These are phyloP conservation scores for Drosophila suboccidentalis DNA, from an alignment of 2,888 invertebrate genomes.

Conservation along the genomic window DNA sequence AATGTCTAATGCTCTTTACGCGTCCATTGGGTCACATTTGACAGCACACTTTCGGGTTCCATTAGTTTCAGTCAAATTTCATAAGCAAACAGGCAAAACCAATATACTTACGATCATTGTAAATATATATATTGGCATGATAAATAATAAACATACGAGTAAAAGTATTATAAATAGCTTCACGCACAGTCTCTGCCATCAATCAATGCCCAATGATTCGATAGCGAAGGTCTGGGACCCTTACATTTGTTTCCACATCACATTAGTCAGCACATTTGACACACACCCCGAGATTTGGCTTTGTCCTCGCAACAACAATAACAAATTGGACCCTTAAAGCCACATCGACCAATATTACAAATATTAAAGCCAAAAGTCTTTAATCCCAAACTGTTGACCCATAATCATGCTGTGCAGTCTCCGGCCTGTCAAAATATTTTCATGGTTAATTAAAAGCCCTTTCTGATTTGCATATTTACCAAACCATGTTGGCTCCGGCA, in stretches of 20 bases:
- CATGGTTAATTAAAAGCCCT: conserved; percentile 65
- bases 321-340: conserved; percentile 21
- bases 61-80: conserved; percentile 78
- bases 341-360: conserved; percentile 1
- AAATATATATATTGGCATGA: conserved; percentile 49
- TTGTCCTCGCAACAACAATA: conserved; percentile 4
- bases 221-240: conserved; percentile 25
- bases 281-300: conserved; percentile 24
- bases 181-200: conserved; percentile 57
- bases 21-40: conserved; percentile 64
- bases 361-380: conserved; percentile 23
- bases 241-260: conserved; percentile 30
- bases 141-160: conserved; percentile 77
- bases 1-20: no score
- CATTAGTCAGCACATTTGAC: conserved; percentile 60
- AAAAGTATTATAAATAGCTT: conserved; percentile 73
- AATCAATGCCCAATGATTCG: conserved; percentile 63
- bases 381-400: conserved; percentile 2
- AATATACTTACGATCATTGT: conserved; percentile 54
- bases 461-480: conserved; percentile 53
- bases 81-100: conserved; percentile 66
- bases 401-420: conserved; percentile 18
- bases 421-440: conserved; percentile 48
- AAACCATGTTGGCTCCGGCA: not conserved
- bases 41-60: conserved; percentile 45